Evolutionary conservation across 1,140 invertebrate species (phyloP).

Genomic region (Olivierus martensii): DNA sequence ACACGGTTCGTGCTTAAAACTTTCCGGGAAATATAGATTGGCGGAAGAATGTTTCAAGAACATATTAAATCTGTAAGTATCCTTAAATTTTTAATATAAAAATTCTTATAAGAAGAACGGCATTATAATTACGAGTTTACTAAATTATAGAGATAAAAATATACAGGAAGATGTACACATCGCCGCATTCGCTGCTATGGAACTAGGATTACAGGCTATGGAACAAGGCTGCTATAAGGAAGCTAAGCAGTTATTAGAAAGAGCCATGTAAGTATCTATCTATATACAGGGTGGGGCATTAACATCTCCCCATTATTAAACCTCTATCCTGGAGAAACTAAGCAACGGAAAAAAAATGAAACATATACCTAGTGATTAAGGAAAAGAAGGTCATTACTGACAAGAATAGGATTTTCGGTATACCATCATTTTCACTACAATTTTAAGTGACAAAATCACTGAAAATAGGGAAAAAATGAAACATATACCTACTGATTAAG

Average conservation of each 20-base stretch:
- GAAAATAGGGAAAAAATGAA: no score
- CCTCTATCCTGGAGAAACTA: no score
- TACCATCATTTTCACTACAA: no score
- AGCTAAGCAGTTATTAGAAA: constrained; percentile 58
- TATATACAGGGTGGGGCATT: no score
- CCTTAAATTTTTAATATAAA: constrained; percentile 1
- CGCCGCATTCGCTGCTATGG: constrained; percentile 70
- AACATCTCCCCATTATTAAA: no score
- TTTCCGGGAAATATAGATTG: constrained; percentile 51
- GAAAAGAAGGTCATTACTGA: no score
- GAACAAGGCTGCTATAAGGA: constrained; percentile 47
- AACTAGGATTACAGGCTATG: constrained; percentile 63
- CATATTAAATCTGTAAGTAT: constrained; percentile 37
- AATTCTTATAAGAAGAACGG: neutral
- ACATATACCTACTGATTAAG: no score
- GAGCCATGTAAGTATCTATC: constrained; percentile 52
- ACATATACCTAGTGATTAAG: no score
- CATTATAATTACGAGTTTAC: neutral
- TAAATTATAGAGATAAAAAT: constrained; percentile 47
- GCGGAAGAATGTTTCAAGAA: constrained; percentile 60
- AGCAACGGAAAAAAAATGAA: no score
- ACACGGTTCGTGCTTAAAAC: constrained; percentile 67
- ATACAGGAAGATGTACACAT: constrained; percentile 73
- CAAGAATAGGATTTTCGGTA: no score
- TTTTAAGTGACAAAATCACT: no score